phyloP scores from a whole-genome alignment of 2,797 vertebrate species.

The Halcyon smyrnensis region DNA sequence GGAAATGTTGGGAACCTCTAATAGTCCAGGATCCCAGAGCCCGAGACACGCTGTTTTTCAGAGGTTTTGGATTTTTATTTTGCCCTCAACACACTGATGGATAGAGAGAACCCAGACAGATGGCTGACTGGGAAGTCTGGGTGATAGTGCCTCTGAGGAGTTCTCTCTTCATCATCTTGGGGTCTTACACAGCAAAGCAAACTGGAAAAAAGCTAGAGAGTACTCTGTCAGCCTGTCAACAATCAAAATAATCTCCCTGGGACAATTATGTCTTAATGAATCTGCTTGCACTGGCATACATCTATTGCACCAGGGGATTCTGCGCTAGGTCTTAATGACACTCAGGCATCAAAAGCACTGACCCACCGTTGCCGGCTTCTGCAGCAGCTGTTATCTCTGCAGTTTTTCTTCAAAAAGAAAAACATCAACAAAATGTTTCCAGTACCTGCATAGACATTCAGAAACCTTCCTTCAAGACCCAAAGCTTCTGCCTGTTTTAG shows the following conservation, averaged over 20 bases:
- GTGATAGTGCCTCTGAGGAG: not conserved
- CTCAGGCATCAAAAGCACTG: not conserved
- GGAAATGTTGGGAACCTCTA: not conserved
- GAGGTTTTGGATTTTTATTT: not conserved
- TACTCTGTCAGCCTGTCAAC: not conserved
- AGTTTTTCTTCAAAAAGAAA: not conserved
- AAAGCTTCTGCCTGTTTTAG: not conserved
- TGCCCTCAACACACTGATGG: not conserved
- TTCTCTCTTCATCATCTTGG: not conserved
- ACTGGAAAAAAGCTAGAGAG: not conserved
- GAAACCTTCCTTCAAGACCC: not conserved
- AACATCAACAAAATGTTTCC: not conserved
- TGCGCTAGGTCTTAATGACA: not conserved
- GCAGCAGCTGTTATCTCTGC: not conserved
- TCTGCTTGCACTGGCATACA: rapidly evolving
- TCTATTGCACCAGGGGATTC: not conserved
- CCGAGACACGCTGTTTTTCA: rapidly evolving
- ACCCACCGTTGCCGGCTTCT: not conserved
- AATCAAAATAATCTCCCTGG: not conserved
- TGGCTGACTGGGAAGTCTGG: not conserved
- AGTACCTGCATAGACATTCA: not conserved
- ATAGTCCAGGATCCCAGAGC: not conserved
- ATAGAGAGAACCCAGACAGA: not conserved
- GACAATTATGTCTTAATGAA: not conserved
- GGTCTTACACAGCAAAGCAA: not conserved